Base-by-base conservation (phyloP, 2,113 vertebrate species). In the Lagopus leucura region DNA sequence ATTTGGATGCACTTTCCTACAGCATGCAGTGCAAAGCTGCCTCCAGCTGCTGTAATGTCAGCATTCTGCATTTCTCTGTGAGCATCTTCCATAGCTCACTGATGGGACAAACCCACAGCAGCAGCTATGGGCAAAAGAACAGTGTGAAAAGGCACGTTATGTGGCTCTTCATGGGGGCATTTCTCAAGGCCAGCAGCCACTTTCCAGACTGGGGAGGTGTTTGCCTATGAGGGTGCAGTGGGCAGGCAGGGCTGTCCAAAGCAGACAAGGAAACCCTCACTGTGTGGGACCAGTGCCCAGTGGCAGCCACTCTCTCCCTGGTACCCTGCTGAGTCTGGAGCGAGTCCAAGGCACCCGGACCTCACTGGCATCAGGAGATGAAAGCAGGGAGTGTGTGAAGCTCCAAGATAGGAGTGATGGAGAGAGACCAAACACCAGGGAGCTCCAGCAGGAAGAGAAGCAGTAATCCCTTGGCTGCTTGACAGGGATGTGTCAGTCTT, bases 381-480 rank as follows among this genome's bases (percentile, higher is more conserved):
- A 76, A 82, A 87, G 74, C 47, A 79, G 16, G 8, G 88, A 42
- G 81, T 4, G 70, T 91, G 94, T 57, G 84, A 52, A 52, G 63
- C 82, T 76, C 20, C 25, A 82, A 82, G 87, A 92, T 48, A 89
- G 91, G 57, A 72, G 22, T 71, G 57, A 93, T 76, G 66, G 38
- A 89, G 86, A 57, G 52, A 70, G 67, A 92, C 45, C 32, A 54
- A 91, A 47, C 54, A 19, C n/a, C 3, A 6, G 70, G 21, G 66
- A 95, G 82, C 63, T 82, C 13, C 6, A 65, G 74, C 91, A 89
- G 48, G 74, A 87, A 65, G 74, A 30, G 54, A 79, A 79, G 66
- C 78, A 45, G 63, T 69, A 89, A 92, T 94, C 84, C 74, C 43
- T 79, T 92, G 91, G 95, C 84, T 94, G 61, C 22, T 36, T 82